phyloP scores from a whole-genome alignment of 2,888 invertebrate species.

The Polyommatus icarus region DNA sequence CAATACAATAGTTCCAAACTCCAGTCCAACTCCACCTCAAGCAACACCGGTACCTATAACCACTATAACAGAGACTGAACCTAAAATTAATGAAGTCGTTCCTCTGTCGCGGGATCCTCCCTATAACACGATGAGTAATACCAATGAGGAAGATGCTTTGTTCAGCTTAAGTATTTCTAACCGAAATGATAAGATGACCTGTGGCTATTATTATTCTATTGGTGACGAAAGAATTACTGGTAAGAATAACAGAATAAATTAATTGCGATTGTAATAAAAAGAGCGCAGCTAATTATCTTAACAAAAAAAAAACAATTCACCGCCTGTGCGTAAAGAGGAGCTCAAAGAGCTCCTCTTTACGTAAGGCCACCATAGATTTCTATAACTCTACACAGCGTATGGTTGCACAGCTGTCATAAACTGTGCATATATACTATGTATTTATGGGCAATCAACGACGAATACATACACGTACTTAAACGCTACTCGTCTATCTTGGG shows the following conservation, averaged over 20 bases:
- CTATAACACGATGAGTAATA: not conserved
- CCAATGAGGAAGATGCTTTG: not conserved
- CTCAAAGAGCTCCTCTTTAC: too few relatives aligned
- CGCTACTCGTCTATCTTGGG: not conserved
- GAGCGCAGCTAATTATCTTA: too few relatives aligned
- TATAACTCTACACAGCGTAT: too few relatives aligned
- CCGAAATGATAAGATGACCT: slow-evolving; percentile 14
- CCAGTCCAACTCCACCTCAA: not conserved
- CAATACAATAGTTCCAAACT: not conserved
- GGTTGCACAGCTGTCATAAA: too few relatives aligned
- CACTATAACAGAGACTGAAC: not conserved
- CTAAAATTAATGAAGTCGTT: not conserved
- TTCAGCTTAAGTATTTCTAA: not conserved
- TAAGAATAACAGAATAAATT: slow-evolving; percentile 2
- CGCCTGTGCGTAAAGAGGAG: too few relatives aligned
- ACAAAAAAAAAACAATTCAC: too few relatives aligned
- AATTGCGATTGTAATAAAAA: not conserved
- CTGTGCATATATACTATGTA: too few relatives aligned
- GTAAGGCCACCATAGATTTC: too few relatives aligned
- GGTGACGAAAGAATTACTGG: slow-evolving; percentile 20
- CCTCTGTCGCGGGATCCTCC: not conserved
- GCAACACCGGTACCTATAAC: not conserved
- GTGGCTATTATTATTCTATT: slow-evolving; percentile 34
- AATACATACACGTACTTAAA: not conserved
- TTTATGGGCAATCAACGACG: not conserved